Base-by-base conservation (phyloP, 1,140 invertebrate genomes). In the Galleria mellonella region DNA sequence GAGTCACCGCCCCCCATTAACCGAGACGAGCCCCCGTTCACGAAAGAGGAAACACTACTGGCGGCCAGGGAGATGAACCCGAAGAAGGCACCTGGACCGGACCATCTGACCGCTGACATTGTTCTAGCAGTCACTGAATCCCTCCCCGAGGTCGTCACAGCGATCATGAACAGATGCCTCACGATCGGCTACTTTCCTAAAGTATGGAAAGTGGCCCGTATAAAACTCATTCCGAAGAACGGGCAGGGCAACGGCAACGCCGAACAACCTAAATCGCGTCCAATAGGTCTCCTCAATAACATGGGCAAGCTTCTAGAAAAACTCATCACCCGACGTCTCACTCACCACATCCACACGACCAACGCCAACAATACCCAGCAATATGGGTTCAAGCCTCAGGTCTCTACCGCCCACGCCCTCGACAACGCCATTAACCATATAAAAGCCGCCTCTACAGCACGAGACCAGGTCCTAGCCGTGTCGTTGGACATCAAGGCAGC, bases 301-400 rank as follows among this genome's bases (percentile, higher is more conserved):
- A 51, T 66, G 12, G 55, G 63, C 0, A 66, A 66, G 14, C 9
- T 50, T 0, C 12, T 65, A 1, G 62, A 66, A 28, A 55, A 54
- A 36, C 33, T 67, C 0, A 43, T 55, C 0, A 44, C 33, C 0
- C 51, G 43, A 1, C 11, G 63, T 9, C 8, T 62, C 0, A 42
- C 32, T 1, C 45, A 52, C 28, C 13, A 31, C 2, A 11, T 29
- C 0, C 4, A 32, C 10, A 35, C 0, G 0, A 46, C 23, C 4
- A 35, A 14, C 4, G 9, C 10, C 11, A 6, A 8, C 8, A 63
- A 42, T 9, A 4, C 5, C 0, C 37, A 14, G 17, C 62, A 66
- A 12, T 66, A 45, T 12, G 55, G 62, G 7, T 66, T 66, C 12
- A 48, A 32, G 7, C 41, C 45, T 6, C 50, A 62, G 33, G 47